These are phyloP conservation scores for Carabus problematicus DNA, from an alignment of 2,888 invertebrate genomes.

Conservation along the genomic window DNA sequence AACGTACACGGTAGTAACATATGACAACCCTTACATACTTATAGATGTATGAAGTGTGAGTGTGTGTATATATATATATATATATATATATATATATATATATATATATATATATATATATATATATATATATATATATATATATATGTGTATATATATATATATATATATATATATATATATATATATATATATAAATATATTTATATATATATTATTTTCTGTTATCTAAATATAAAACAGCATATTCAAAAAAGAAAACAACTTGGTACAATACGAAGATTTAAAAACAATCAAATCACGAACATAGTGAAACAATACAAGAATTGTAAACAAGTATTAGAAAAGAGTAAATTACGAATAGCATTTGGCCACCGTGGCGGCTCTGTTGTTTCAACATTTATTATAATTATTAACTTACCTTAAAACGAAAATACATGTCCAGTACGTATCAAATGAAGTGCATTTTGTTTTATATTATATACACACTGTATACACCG, in stretches of 20 bases:
- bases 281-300: not conserved
- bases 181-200: not conserved
- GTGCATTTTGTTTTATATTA: slow-evolving; percentile 30
- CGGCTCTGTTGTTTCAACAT: slow-evolving; percentile 13
- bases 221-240: not conserved
- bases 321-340: not conserved
- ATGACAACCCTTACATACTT: slow-evolving; percentile 25
- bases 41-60: slow-evolving; percentile 27
- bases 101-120: too few species aligned
- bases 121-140: too few species aligned
- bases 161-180: not conserved
- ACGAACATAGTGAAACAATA: too few species aligned
- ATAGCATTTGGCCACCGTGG: slow-evolving; percentile 36
- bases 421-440: slow-evolving; percentile 21
- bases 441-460: slow-evolving; percentile 20
- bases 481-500: slow-evolving; percentile 29
- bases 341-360: slow-evolving; percentile 10
- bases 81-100: too few species aligned
- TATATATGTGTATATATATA: too few species aligned
- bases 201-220: slow-evolving; percentile 4
- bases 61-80: too few species aligned
- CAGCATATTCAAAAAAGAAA: not conserved
- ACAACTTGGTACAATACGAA: not conserved
- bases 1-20: slow-evolving; percentile 46
- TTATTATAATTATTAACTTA: slow-evolving; percentile 22